Percentiles rank a stretch among this genome's conserved stretches.
phyloP scores from a whole-genome alignment of 1,140 invertebrate genomes.

The Laupala kohalensis region DNA sequence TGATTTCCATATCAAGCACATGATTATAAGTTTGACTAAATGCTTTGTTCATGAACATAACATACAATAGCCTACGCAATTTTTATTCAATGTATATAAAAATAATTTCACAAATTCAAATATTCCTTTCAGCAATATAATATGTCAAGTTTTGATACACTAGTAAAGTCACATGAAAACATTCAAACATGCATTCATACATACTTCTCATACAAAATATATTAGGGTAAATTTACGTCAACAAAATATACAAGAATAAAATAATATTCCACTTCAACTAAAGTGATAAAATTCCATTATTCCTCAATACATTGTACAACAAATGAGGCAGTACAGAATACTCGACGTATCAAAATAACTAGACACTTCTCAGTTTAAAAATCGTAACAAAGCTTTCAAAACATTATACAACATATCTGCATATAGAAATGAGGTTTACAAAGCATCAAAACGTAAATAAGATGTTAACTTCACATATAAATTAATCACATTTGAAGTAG shows the following conservation, averaged over 20 bases:
- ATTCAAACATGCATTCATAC: neutral
- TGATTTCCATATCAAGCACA: neutral
- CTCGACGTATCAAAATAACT: no score
- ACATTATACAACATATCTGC: no score
- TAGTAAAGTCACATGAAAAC: neutral
- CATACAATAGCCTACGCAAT: neutral
- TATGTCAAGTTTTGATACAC: neutral
- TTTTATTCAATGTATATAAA: neutral
- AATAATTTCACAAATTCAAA: neutral
- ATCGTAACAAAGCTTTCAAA: no score
- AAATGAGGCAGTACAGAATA: no score
- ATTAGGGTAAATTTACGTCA: neutral
- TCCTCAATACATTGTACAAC: no score
- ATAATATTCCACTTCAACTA: no score
- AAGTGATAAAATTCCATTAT: no score
- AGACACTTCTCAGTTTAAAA: no score
- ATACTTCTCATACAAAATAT: neutral
- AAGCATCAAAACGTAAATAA: neutral
- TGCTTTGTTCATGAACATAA: neutral
- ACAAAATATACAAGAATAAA: neutral
- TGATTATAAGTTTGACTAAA: neutral
- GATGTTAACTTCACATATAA: neutral
- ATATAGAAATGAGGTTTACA: neutral
- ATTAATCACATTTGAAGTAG: no score
- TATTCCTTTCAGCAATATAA: neutral